phyloP scores from a whole-genome alignment of 1,140 invertebrate genomes.

The Sitobion miscanthi region DNA sequence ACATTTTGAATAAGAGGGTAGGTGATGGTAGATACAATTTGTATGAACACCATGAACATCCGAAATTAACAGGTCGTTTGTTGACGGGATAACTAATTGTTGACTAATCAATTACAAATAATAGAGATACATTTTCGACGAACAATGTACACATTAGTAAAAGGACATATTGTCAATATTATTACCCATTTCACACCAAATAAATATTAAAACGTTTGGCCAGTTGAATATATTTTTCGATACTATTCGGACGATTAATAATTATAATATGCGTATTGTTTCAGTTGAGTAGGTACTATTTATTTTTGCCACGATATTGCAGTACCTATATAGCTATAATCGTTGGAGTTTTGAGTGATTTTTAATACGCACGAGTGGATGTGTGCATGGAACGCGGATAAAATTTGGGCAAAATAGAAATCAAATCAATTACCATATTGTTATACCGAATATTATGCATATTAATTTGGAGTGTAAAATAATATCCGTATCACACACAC shows the following conservation, averaged over 20 bases:
- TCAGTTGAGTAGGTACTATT: not conserved
- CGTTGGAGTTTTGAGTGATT: not conserved
- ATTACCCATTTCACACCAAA: not conserved
- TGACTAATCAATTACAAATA: not conserved
- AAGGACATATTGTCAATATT: not conserved
- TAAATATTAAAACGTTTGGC: not conserved
- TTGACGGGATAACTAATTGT: not conserved
- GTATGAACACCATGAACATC: not conserved
- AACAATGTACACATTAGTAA: not conserved
- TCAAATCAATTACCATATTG: not conserved
- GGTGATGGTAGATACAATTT: not conserved
- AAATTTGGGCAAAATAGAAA: not conserved
- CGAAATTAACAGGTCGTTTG: not conserved
- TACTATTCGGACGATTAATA: not conserved
- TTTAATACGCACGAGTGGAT: not conserved
- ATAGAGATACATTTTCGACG: not conserved
- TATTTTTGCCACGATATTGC: not conserved
- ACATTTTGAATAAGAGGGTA: not conserved
- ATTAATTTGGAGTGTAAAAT: not conserved
- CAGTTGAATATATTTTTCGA: not conserved
- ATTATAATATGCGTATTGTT: not conserved
- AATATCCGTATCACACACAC: not conserved
- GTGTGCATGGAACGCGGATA: not conserved
- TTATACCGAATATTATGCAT: slow-evolving; percentile 8
- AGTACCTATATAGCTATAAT: not conserved